Evolutionary conservation across 2,797 vertebrate genomes (phyloP), one percentile per base, ranked within the genome.

Genomic region (Gymnothorax javanicus): DNA sequence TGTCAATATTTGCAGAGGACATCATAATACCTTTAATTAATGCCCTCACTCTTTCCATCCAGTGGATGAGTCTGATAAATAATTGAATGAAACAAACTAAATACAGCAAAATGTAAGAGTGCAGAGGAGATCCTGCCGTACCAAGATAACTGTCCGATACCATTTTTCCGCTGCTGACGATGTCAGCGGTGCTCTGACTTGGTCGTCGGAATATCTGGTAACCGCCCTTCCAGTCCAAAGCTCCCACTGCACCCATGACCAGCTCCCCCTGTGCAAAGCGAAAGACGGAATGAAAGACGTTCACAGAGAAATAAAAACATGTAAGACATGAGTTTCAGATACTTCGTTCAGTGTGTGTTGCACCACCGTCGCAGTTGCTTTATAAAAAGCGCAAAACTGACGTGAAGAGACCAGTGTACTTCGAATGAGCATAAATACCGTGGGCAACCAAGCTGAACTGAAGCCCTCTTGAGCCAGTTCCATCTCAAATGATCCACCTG

Each of bases 71-170:
- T 77, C 13, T 77, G 73, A 6, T 77, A 9, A 50, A 50, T 77
- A 43, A 77, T 77, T 5, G 43, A 73, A 73, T 13, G 17, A 50
- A 50, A 17, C 15, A 50, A 77, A 77, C 73, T 43, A 77, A 43
- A 77, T 50, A 43, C 33, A 52, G 73, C 73, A 77, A 43, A 50
- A 17, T 50, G 7, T 52, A 77, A 77, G 52, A 7, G 15, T 52
- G 33, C 20, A 12, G 33, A 75, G 27, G 27, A 4, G 25, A n/a
- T 4, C 11, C 25, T 83, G 82, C 77, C 91, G 90, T 88, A 96
- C 96, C 96, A 82, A 94, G 86, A 82, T 96, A 96, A n/a, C 95
- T 95, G 86, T 94, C 93, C 25, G 88, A 0, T 2, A 89, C 69
- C 3, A 90, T 87, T 7, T 0, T 0, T 0, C 0, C 0, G 0